phyloP scores from a whole-genome alignment of 2,888 invertebrate genomes.

The Baronia brevicornis region DNA sequence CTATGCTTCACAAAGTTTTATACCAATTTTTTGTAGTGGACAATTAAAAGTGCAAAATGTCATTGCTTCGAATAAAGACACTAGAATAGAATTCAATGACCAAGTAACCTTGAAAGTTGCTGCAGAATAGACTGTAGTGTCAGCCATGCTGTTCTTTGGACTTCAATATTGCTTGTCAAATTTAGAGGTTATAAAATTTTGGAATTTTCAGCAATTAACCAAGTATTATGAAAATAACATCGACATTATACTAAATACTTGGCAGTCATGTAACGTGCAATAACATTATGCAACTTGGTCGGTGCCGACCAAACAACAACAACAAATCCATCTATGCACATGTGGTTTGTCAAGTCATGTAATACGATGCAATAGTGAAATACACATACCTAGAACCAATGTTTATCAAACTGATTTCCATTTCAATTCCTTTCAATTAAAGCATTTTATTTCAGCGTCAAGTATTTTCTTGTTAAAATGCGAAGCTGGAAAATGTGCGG shows the following conservation, averaged over 20 bases:
- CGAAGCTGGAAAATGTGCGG: conserved; percentile 65
- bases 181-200: conserved; percentile 59
- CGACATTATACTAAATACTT: conserved; percentile 27
- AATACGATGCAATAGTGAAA: conserved; percentile 62
- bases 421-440: conserved; percentile 45
- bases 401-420: conserved; percentile 48
- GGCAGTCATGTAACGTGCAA: conserved; percentile 41
- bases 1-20: no score
- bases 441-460: conserved; percentile 56
- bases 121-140: conserved; percentile 42
- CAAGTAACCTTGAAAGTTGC: conserved; percentile 46
- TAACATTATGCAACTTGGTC: conserved; percentile 46
- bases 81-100: conserved; percentile 4
- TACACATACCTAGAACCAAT: conserved; percentile 64
- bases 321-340: conserved; percentile 64
- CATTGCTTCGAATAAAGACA: no score
- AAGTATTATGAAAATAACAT: conserved; percentile 29
- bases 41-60: no score
- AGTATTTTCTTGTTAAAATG: conserved; percentile 47
- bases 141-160: conserved; percentile 61
- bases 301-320: conserved; percentile 55
- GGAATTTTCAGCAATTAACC: conserved; percentile 26
- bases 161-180: conserved; percentile 53
- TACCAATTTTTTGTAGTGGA: no score
- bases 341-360: conserved; percentile 66